Evolutionary conservation across 2,888 invertebrate genomes (phyloP), one percentile per base, ranked within the genome.

Genomic region (Rutpela maculata): DNA sequence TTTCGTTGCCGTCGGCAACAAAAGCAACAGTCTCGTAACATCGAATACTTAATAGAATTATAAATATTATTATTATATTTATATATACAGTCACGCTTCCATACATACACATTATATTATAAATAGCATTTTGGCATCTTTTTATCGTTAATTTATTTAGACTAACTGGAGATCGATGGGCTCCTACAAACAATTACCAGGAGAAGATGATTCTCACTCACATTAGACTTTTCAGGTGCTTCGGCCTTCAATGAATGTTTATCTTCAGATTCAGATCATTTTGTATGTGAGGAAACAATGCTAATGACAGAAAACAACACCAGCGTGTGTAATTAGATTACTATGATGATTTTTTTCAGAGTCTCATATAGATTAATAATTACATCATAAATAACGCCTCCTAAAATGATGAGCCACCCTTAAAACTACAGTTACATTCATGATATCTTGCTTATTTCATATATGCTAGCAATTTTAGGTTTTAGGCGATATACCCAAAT

Each of bases 1-100:
- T 81, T 75, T 82, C 77, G 84, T 84, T 78, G 70, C 78, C 75
- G 77, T 67, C 78, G 81, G 88, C 88, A 88, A 89, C 87, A 81
- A 50, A 89, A 89, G 89, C 89, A 89, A 89, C 89, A 89, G 88
- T 89, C 89, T 89, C 89, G 86, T 89, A 89, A 89, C 89, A 89
- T 89, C 87, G 86, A 89, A 88, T 89, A 88, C 87, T 89, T 88
- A 87, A 68, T 77, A 78, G 69, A 78, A 71, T 73, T 75, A 78
- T 76, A 75, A 66, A 62, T 70, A 68, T 74, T 76, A 74, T 75
- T 75, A 74, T 79, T 80, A 84, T 80, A 73, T 75, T 76, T 81
- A 84, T 85, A 86, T 86, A 81, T 87, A 87, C 84, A 85, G 74
- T 81, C 84, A 83, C 81, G 81, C 84, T 84, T 83, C 70, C 84